These are phyloP conservation scores for Poecilia gillii DNA, from an alignment of 2,797 vertebrate genomes.

Conservation along the genomic window DNA sequence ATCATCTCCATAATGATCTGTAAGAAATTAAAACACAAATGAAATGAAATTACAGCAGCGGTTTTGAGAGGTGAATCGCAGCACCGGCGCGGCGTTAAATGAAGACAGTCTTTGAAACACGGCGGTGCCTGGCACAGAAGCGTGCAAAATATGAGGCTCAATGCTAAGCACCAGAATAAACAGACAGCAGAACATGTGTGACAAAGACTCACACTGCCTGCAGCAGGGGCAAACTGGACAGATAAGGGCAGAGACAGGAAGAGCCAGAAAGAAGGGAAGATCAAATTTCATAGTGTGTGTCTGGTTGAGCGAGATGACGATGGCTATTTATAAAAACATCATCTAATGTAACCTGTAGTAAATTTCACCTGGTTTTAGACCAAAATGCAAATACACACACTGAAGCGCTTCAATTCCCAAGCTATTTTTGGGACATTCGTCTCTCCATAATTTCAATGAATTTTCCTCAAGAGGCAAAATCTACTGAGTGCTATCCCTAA, in stretches of 20 bases:
- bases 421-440: slow-evolving; percentile 1
- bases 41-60: slow-evolving; percentile 35
- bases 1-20: slow-evolving; percentile 19
- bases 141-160: slow-evolving; percentile 47
- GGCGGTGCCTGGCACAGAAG: slow-evolving; percentile 27
- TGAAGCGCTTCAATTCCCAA: not conserved
- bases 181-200: slow-evolving; percentile 55
- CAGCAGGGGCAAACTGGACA: slow-evolving; percentile 41
- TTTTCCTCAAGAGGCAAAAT: not conserved
- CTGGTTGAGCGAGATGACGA: slow-evolving; percentile 21
- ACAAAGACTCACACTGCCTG: slow-evolving; percentile 61
- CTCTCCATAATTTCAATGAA: not conserved
- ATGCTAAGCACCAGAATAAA: slow-evolving; percentile 48
- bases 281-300: slow-evolving; percentile 34
- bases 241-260: slow-evolving; percentile 41
- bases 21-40: slow-evolving; percentile 20
- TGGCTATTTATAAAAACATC: slow-evolving; percentile 39
- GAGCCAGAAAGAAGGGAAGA: slow-evolving; percentile 18
- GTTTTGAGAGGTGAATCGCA: slow-evolving; percentile 31
- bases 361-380: slow-evolving; percentile 69
- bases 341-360: slow-evolving; percentile 48
- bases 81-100: slow-evolving; percentile 42
- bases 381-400: slow-evolving; percentile 9
- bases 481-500: slow-evolving; percentile 15
- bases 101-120: slow-evolving; percentile 49